These are phyloP conservation scores for Andrena bucephala DNA, from an alignment of 2,888 invertebrate genomes.

Conservation along the genomic window DNA sequence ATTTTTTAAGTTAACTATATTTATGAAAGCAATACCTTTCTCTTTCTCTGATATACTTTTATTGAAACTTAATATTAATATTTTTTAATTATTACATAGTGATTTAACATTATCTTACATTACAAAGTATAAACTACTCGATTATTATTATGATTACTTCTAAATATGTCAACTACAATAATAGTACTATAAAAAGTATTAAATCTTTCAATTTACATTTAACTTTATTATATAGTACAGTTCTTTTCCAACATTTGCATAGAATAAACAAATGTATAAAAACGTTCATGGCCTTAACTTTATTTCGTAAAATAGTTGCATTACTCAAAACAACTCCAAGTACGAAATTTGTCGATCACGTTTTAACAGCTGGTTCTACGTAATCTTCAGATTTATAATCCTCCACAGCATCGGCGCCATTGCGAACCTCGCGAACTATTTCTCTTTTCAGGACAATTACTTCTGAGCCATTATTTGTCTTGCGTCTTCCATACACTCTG, in stretches of 20 bases:
- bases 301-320: background rate
- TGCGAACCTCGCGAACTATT: slow-evolving; percentile 16
- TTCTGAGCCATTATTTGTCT: background rate
- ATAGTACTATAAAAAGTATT: slow-evolving; percentile 1
- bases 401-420: background rate
- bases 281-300: background rate
- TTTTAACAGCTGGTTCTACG: background rate
- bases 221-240: slow-evolving; percentile 3
- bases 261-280: background rate
- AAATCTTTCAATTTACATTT: background rate
- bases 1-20: slow-evolving; percentile 59
- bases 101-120: background rate
- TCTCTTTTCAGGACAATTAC: slow-evolving; percentile 11
- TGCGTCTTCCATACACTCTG: background rate
- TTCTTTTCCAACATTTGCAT: background rate
- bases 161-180: background rate
- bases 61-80: background rate
- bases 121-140: slow-evolving; percentile 7
- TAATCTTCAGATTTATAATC: background rate
- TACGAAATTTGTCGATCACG: background rate
- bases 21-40: background rate
- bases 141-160: background rate
- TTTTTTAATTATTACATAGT: background rate
- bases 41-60: background rate
- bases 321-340: background rate